phyloP scores from a whole-genome alignment of 2,113 vertebrate species.

The Lepisosteus oculatus region DNA sequence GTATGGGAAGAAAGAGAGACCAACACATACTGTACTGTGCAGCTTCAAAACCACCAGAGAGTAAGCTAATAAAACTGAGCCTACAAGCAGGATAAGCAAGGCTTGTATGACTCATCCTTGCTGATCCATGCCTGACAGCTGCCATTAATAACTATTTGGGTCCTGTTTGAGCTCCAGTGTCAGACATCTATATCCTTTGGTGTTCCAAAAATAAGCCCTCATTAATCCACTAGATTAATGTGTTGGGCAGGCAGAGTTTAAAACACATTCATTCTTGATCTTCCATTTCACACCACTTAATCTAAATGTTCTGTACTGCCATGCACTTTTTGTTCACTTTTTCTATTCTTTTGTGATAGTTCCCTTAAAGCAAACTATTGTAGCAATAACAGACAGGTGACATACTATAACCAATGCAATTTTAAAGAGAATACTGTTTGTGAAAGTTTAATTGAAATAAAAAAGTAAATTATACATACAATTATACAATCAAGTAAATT shows the following conservation, averaged over 20 bases:
- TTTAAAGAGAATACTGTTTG: background rate
- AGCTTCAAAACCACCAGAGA: conserved; percentile 19
- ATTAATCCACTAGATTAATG: conserved; percentile 48
- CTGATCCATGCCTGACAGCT: conserved; percentile 47
- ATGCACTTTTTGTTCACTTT: background rate
- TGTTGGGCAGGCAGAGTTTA: conserved; percentile 41
- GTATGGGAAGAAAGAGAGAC: background rate
- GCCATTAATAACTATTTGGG: conserved; percentile 65
- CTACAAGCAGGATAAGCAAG: conserved; percentile 25
- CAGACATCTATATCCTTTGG: conserved; percentile 41
- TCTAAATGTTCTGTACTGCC: conserved; percentile 40
- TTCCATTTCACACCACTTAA: conserved; percentile 41
- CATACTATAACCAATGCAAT: background rate
- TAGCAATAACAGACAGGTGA: background rate
- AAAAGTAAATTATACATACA: too few relatives aligned
- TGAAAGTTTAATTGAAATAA: background rate
- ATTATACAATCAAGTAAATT: too few relatives aligned
- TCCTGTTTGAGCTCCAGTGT: conserved; percentile 30
- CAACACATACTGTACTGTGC: background rate
- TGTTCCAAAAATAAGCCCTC: conserved; percentile 58
- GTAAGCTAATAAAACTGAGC: conserved; percentile 24
- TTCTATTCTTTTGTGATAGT: background rate
- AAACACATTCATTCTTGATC: conserved; percentile 38
- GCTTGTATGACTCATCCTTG: conserved; percentile 50
- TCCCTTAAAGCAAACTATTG: background rate